phyloP scores from a whole-genome alignment of 2,113 vertebrate genomes.

The Solenodon paradoxus region DNA sequence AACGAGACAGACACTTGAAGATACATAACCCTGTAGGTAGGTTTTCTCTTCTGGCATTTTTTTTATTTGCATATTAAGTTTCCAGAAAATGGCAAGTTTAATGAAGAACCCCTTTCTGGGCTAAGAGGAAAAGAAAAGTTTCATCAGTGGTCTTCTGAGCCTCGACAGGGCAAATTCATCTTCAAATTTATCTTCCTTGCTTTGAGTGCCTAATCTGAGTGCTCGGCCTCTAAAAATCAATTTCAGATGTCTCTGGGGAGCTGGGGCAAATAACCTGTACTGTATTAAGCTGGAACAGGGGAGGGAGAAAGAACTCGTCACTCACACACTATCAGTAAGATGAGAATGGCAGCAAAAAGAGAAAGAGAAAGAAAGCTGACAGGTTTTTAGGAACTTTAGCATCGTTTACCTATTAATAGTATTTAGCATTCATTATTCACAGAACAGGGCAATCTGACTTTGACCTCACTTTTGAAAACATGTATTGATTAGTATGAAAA shows the following conservation, averaged over 20 bases:
- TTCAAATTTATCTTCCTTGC: constrained; percentile 54
- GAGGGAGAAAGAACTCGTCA: background rate
- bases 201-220: constrained; percentile 68
- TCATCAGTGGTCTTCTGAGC: constrained; percentile 44
- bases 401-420: constrained; percentile 44
- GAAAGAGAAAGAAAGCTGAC: constrained; percentile 18
- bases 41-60: fast-evolving
- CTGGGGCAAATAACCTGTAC: constrained; percentile 71
- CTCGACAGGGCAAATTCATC: constrained; percentile 31
- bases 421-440: constrained; percentile 46
- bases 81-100: background rate
- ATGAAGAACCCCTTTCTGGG: background rate
- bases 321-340: constrained; percentile 61
- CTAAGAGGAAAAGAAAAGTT: background rate
- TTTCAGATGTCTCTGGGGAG: constrained; percentile 77
- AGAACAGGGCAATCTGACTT: constrained; percentile 30
- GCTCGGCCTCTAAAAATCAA: constrained; percentile 78
- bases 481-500: background rate
- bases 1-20: background rate
- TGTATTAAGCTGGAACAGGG: constrained; percentile 72
- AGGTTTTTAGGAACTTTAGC: background rate
- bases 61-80: background rate
- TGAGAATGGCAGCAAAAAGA: constrained; percentile 30
- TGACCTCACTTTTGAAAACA: constrained; percentile 51
- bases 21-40: background rate